Conservation (phyloP, 2,797 vertebrate species). For the Sebastolobus alascanus region DNA sequence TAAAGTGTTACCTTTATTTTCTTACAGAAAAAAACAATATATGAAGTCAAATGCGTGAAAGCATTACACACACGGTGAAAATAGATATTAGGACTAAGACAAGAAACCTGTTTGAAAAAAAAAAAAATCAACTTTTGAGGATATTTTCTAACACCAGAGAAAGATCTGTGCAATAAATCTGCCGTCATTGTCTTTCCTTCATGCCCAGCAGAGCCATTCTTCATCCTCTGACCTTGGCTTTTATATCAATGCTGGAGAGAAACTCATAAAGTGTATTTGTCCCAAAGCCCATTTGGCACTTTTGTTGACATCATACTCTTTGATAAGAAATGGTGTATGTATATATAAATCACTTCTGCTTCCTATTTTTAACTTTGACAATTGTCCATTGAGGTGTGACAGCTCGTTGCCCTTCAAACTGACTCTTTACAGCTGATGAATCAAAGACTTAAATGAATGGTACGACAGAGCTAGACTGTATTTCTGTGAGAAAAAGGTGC, state of each 20-base stretch:
- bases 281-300: slow-evolving; percentile 11
- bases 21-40: background rate
- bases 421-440: background rate
- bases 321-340: slow-evolving; percentile 6
- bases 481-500: background rate
- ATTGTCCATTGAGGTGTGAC: slow-evolving; percentile 1
- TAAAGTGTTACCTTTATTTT: background rate
- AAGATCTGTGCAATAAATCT: slow-evolving; percentile 15
- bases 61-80: background rate
- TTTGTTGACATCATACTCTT: slow-evolving; percentile 36
- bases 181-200: slow-evolving; percentile 21
- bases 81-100: background rate
- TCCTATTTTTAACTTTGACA: slow-evolving; percentile 22
- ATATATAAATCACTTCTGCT: slow-evolving; percentile 11
- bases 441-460: background rate
- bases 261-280: slow-evolving; percentile 32
- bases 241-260: slow-evolving; percentile 29
- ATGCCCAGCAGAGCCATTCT: slow-evolving; percentile 21
- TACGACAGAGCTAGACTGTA: background rate
- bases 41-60: background rate
- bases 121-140: background rate
- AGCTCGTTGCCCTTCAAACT: slow-evolving; percentile 3
- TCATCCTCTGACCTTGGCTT: slow-evolving; percentile 44
- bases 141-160: slow-evolving; percentile 2
- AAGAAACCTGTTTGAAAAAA: background rate